phyloP scores from a whole-genome alignment of 2,888 invertebrate genomes.

The Melinaea menophilus region DNA sequence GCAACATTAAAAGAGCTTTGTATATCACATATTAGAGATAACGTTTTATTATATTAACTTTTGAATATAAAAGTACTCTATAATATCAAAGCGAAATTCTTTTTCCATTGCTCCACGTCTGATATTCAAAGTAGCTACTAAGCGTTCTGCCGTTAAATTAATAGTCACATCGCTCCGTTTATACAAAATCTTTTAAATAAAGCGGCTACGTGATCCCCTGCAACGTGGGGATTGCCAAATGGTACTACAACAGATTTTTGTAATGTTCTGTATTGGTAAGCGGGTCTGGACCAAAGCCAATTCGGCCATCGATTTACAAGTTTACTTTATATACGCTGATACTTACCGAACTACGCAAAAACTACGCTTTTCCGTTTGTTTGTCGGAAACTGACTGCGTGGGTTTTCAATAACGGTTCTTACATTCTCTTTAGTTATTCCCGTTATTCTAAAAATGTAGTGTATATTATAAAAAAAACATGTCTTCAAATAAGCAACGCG shows the following conservation, averaged over 20 bases:
- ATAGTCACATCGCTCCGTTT: constrained; percentile 59
- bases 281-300: constrained; percentile 68
- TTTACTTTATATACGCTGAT: constrained; percentile 65
- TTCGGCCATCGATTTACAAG: constrained; percentile 75
- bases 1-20: too few species aligned
- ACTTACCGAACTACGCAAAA: constrained; percentile 53
- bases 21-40: too few species aligned
- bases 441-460: constrained; percentile 6
- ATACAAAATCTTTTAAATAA: constrained; percentile 70
- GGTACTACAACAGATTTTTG: constrained; percentile 75
- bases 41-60: too few species aligned
- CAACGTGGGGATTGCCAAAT: constrained; percentile 61
- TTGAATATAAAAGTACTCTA: neutral
- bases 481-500: neutral
- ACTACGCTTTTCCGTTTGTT: constrained; percentile 46
- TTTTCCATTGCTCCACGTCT: constrained; percentile 44
- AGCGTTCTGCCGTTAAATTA: constrained; percentile 58
- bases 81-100: constrained; percentile 16
- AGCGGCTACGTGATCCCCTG: constrained; percentile 62
- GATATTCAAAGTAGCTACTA: constrained; percentile 44
- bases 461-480: neutral
- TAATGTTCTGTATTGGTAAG: constrained; percentile 73
- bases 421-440: constrained; percentile 8
- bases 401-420: neutral
- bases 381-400: constrained; percentile 34